phyloP scores from a whole-genome alignment of 1,140 invertebrate species.

The Asbolus verrucosus region DNA sequence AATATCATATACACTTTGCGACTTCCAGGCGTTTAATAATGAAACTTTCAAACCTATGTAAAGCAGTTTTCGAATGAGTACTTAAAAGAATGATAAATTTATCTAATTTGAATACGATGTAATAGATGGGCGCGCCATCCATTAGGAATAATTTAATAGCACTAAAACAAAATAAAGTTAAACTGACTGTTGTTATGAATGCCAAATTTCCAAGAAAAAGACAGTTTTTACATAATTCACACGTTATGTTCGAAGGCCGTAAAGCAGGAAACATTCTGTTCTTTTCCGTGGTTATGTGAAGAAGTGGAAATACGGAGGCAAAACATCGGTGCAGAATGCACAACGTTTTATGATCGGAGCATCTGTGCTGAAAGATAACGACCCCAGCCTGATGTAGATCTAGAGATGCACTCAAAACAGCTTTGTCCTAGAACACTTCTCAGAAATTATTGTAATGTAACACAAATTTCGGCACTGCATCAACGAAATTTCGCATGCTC shows the following conservation, averaged over 20 bases:
- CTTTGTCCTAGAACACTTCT: constrained; percentile 33
- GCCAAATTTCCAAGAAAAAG: not conserved
- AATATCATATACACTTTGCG: too few relatives aligned
- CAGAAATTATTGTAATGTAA: constrained; percentile 28
- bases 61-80: too few relatives aligned
- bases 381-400: constrained; percentile 29
- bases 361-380: constrained; percentile 41
- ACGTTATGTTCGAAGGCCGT: constrained; percentile 30
- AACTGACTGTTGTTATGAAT: constrained; percentile 16
- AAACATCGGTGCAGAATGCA: constrained; percentile 42
- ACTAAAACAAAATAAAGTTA: too few relatives aligned
- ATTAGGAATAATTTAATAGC: too few relatives aligned
- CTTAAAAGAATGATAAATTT: too few relatives aligned
- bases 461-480: constrained; percentile 16
- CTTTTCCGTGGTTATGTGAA: constrained; percentile 22
- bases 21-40: too few relatives aligned
- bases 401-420: constrained; percentile 36
- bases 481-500: constrained; percentile 8
- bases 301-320: constrained; percentile 29
- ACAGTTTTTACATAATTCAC: constrained; percentile 29
- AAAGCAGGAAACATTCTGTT: constrained; percentile 36
- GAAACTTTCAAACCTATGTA: too few relatives aligned
- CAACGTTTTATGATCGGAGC: constrained; percentile 37
- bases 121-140: too few relatives aligned
- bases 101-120: too few relatives aligned